Evolutionary conservation across 2,797 vertebrate genomes (phyloP).

Genomic region (Dendrocincla tyrannina): DNA sequence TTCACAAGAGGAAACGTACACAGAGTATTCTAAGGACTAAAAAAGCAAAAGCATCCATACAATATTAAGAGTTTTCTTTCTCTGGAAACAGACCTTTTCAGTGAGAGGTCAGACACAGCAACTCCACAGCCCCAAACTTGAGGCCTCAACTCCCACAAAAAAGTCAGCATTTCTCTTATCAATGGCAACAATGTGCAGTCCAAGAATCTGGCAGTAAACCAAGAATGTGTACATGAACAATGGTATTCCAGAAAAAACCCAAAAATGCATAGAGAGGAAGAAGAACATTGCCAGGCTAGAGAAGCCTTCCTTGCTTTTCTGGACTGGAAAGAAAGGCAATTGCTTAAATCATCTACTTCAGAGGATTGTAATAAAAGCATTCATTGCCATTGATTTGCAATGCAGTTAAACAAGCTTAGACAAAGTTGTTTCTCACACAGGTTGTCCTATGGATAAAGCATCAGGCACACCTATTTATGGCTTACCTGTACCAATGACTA

Average conservation of each 20-base stretch:
- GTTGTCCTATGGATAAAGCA: not conserved
- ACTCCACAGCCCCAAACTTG: not conserved
- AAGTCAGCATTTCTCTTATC: no score
- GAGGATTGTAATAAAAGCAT: not conserved
- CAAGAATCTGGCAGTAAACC: not conserved
- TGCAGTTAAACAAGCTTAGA: not conserved
- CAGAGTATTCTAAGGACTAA: not conserved
- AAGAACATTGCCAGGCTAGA: not conserved
- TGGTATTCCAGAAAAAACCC: not conserved
- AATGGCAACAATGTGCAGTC: not conserved
- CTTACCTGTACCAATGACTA: not conserved
- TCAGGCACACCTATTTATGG: not conserved
- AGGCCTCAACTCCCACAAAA: not conserved
- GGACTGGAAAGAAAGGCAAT: not conserved
- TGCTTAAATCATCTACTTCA: not conserved
- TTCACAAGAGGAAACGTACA: not conserved
- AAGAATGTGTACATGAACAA: not conserved
- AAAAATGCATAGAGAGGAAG: not conserved
- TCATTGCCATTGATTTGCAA: not conserved
- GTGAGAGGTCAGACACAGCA: not conserved
- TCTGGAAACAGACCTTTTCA: not conserved
- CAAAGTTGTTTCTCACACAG: not conserved
- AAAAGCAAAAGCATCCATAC: not conserved
- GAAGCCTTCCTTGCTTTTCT: not conserved
- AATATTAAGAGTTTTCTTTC: not conserved